Evolutionary conservation across 2,113 vertebrate genomes (phyloP), one percentile per base, ranked within the genome.

Genomic region (Etia nguti): DNA sequence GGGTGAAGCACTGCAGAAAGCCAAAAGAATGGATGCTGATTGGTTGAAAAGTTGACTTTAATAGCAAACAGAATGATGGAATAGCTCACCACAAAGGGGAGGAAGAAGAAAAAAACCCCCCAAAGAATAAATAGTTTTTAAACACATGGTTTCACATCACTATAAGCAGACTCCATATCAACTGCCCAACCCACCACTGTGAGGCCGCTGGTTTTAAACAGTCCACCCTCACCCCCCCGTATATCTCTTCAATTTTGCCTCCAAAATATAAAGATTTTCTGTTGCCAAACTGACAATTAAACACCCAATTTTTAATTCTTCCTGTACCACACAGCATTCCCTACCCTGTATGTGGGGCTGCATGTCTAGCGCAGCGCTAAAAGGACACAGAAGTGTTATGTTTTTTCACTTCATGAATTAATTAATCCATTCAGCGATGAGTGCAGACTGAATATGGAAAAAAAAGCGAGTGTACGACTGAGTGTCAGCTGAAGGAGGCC

Each of bases 321-420:
- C 8, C 50, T 16, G 29, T 2, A 13, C 50, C 11, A 55, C 29
- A 15, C 31, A 79, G 29, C n/a, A 80, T 57, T 43, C 2, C 55
- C 36, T 8, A 57, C n/a, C 34, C 22, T 43, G 13, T 57, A 29
- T 12, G 15, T 80, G 54, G 36, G 13, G 54, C 36, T 41, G 34
- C 54, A 29, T 10, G 2, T 77, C 70, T n/a, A 77, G 46, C 2
- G 3, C 16, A 38, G 48, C 41, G 31, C 24, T 77, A 43, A 50
- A 73, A 10, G 6, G 36, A 50, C 38, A 24, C 31, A 26, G 29
- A 62, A 55, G n/a, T 48, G 59, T 82, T 22, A 48, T 36, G 55
- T 83, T 86, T 83, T 79, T 83, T 83, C 38, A 60, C n/a, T 82
- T 38, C 43, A 38, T 54, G 82, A 87, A 79, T 86, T 81, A 79